Base-by-base conservation (phyloP, 2,113 vertebrate species). In the Lucifuga dentata region DNA sequence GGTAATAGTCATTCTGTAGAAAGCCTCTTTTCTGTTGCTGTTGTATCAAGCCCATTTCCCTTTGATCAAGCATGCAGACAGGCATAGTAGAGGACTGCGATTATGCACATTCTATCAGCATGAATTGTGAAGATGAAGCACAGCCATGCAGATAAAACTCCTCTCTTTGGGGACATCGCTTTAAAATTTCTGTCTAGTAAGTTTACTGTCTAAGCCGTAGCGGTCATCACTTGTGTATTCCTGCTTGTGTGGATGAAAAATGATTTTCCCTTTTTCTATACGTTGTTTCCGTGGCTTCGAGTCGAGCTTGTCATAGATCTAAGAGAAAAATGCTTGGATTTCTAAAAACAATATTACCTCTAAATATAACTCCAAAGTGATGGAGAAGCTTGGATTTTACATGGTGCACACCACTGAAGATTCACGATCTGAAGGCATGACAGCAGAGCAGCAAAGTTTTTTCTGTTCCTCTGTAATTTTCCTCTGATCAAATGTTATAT, bases 31-130 rank as follows among this genome's bases (percentile, higher is more conserved):
- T 73, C 77, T 68, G 76, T 86, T 83, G 85, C 74, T 69, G 72
- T 81, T 85, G 80, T 80, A 46, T 39, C 51, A 26, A 73, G 58
- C 48, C 76, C 55, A 78, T 87, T 88, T 86, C 53, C 63, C 62
- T 80, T 81, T 87, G 85, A 88, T 79, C 85, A 77, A 56, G 70
- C 78, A 81, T 84, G 80, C 80, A 78, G 82, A 74, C 78, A 85
- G 68, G 80, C 78, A 58, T 60, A 50, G 71, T 64, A 55, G 68
- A 62, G 41, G 50, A 35, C 64, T 68, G 64, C 4, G 72, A 81
- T 84, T 78, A 82, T 82, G 44, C 68, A 79, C 68, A 60, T 84
- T 81, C 59, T 73, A 83, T 72, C 71, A 79, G 58, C 75, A 41
- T 66, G 79, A 83, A 62, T 61, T 72, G 76, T 78, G 78, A 64